A percentile compares a stretch with the other conserved stretches of the same genome.
Evolutionary conservation across 1,140 invertebrate species (phyloP).

Genomic region (Hyles euphorbiae): DNA sequence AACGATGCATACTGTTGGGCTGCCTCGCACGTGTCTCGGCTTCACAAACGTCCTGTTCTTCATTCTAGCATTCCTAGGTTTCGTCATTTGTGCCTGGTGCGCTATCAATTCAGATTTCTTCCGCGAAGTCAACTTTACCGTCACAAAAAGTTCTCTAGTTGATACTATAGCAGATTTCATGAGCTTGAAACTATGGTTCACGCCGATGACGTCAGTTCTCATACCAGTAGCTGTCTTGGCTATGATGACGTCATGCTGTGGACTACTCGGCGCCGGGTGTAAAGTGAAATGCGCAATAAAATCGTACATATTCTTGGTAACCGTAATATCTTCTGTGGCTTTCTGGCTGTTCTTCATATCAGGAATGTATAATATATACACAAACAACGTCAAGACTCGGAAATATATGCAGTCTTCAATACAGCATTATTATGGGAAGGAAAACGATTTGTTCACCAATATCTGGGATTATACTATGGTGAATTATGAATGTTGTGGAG

Average conservation of each 20-base stretch:
- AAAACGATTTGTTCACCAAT: constrained; percentile 51
- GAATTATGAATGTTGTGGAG: constrained; percentile 58
- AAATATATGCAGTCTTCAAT: constrained; percentile 37
- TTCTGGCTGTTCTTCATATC: constrained; percentile 59
- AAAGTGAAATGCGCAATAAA: constrained; percentile 58
- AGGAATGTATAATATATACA: constrained; percentile 55
- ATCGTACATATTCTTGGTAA: constrained; percentile 56
- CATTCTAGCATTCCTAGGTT: constrained; percentile 38
- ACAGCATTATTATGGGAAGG: constrained; percentile 42
- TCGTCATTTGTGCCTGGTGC: constrained; percentile 56
- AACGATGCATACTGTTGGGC: constrained; percentile 54
- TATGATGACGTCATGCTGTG: constrained; percentile 60
- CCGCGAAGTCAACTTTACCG: constrained; percentile 51
- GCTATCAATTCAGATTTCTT: constrained; percentile 57
- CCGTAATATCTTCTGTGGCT: constrained; percentile 31
- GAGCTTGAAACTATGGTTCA: constrained; percentile 54
- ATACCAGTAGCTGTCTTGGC: constrained; percentile 39
- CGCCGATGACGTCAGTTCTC: constrained; percentile 47
- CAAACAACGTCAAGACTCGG: constrained; percentile 41
- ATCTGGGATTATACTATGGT: constrained; percentile 58
- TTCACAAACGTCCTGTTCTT: constrained; percentile 61
- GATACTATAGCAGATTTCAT: constrained; percentile 46
- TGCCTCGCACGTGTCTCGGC: constrained; percentile 60
- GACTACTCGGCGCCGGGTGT: constrained; percentile 56
- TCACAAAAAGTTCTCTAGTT: constrained; percentile 49